Evolutionary conservation across 2,113 vertebrate species (phyloP).

Genomic region (Rostratula benghalensis): DNA sequence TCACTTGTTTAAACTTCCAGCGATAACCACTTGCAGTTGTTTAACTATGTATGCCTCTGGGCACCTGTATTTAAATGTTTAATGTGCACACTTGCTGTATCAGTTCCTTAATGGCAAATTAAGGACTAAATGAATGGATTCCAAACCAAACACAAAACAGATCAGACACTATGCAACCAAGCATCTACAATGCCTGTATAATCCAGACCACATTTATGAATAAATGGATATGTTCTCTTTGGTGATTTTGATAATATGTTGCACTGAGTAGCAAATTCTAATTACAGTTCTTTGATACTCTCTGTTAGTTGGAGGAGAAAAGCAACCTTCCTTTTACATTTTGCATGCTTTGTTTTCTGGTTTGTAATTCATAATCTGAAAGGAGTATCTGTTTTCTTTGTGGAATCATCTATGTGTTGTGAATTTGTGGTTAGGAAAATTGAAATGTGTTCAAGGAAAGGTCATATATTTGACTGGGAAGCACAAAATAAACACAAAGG

Average conservation of each 20-base stretch:
- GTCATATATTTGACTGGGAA: neutral
- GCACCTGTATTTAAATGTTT: slow-evolving; percentile 43
- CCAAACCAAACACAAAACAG: slow-evolving; percentile 58
- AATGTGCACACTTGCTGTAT: slow-evolving; percentile 48
- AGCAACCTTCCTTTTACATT: neutral
- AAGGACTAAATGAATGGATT: slow-evolving; percentile 49
- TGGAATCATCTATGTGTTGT: neutral
- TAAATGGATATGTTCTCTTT: slow-evolving; percentile 21
- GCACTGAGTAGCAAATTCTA: slow-evolving; percentile 22
- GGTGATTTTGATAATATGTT: slow-evolving; percentile 43
- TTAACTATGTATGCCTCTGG: neutral
- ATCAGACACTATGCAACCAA: slow-evolving; percentile 5
- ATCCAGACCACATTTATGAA: slow-evolving; percentile 53
- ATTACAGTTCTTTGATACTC: neutral
- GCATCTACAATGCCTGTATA: slow-evolving; percentile 19
- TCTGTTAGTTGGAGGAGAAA: neutral
- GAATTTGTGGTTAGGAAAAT: slow-evolving; percentile 4
- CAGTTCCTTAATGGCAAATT: slow-evolving; percentile 65
- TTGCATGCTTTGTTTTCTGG: slow-evolving; percentile 11
- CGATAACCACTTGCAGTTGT: slow-evolving; percentile 47
- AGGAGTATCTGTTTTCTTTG: neutral
- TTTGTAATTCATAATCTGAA: neutral
- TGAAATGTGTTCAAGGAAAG: neutral
- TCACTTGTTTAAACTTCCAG: slow-evolving; percentile 30
- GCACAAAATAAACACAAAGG: neutral